Evolutionary conservation across 2,888 invertebrate species (phyloP).

Genomic region (Cylindroiulus punctatus): DNA sequence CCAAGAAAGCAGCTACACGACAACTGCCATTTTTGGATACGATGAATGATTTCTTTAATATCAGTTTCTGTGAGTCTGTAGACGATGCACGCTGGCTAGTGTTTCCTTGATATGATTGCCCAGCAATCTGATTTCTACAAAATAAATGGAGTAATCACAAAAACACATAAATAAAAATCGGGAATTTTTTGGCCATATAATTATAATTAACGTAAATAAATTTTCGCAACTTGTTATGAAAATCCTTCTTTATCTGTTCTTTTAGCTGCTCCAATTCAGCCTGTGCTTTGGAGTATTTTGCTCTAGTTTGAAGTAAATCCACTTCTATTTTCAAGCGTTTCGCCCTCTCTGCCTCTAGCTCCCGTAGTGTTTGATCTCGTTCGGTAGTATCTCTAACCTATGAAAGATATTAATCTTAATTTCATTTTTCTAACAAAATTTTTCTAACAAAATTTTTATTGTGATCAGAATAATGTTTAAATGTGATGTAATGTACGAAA

Average conservation of each 20-base stretch:
- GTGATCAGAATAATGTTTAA: too few relatives aligned
- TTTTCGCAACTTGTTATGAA: background rate
- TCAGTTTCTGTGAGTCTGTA: background rate
- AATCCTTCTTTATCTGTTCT: slow-evolving; percentile 56
- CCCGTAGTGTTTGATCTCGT: slow-evolving; percentile 72
- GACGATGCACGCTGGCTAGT: background rate
- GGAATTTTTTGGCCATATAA: too few relatives aligned
- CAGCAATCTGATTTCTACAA: background rate
- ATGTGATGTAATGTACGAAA: too few relatives aligned
- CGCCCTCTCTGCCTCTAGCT: slow-evolving; percentile 73
- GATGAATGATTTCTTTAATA: slow-evolving; percentile 75
- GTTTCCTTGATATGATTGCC: background rate
- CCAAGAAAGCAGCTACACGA: slow-evolving; percentile 78
- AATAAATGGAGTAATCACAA: background rate
- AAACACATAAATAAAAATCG: background rate
- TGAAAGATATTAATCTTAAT: background rate
- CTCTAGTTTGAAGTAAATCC: slow-evolving; percentile 66
- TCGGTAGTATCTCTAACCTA: slow-evolving; percentile 81
- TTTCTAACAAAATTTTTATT: too few relatives aligned
- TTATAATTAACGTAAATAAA: too few relatives aligned
- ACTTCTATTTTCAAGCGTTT: slow-evolving; percentile 74
- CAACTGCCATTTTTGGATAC: slow-evolving; percentile 78
- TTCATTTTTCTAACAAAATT: too few relatives aligned
- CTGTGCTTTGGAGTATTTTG: slow-evolving; percentile 63
- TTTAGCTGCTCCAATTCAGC: slow-evolving; percentile 63